Percentiles rank a stretch among this genome's conserved stretches.
These are phyloP conservation scores for Drosophila nigritarsus DNA, from an alignment of 2,888 invertebrate genomes.

Conservation along the genomic window DNA sequence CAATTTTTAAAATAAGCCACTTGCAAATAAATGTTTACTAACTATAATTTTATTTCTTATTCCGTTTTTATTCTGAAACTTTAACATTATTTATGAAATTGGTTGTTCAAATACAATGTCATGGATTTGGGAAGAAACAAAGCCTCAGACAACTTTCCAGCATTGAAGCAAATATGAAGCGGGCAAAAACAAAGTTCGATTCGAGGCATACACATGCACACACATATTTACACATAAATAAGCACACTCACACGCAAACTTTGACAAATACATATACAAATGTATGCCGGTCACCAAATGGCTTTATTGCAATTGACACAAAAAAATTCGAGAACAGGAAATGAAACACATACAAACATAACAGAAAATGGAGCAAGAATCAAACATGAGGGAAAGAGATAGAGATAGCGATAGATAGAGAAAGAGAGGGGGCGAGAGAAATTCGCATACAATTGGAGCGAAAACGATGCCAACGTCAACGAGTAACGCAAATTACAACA, in stretches of 20 bases:
- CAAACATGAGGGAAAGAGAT: not conserved
- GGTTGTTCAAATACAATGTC: not conserved
- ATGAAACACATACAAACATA: conserved; percentile 20
- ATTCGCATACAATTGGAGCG: conserved; percentile 23
- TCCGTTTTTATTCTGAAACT: not conserved
- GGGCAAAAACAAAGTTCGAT: conserved; percentile 13
- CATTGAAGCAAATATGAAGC: conserved; percentile 3
- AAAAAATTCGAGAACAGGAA: conserved; percentile 52
- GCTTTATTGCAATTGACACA: conserved; percentile 67
- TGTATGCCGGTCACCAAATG: conserved; percentile 43
- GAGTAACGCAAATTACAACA: conserved; percentile 60
- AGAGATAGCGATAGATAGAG: not conserved
- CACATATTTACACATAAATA: not conserved
- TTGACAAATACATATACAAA: conserved; percentile 21
- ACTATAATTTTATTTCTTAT: not conserved
- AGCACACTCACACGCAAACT: conserved; percentile 9
- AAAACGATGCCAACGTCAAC: conserved; percentile 32
- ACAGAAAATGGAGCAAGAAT: not conserved
- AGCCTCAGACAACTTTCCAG: not conserved
- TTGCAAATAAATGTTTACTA: not conserved
- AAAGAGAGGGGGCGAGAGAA: conserved; percentile 3
- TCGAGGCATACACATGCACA: not conserved
- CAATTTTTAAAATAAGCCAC: not conserved
- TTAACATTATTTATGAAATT: not conserved
- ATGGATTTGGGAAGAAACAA: not conserved